phyloP scores from a whole-genome alignment of 2,113 vertebrate species.

The Coptodon bakossiorum region DNA sequence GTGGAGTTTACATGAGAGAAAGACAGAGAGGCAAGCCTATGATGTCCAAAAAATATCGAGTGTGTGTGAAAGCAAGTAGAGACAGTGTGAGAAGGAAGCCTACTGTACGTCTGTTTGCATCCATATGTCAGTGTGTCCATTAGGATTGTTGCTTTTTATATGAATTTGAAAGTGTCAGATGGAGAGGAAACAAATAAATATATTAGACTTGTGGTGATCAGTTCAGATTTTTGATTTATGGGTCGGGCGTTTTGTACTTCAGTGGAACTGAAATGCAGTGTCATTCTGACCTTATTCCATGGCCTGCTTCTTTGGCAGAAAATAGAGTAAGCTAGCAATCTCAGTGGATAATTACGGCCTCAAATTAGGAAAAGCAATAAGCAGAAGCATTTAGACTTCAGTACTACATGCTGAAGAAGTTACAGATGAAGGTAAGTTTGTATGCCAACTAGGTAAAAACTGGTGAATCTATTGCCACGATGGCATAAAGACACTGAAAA shows the following conservation, averaged over 20 bases:
- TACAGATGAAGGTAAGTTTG: background rate
- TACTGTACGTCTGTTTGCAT: background rate
- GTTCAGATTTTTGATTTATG: background rate
- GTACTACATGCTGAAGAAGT: background rate
- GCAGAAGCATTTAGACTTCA: background rate
- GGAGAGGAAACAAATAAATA: background rate
- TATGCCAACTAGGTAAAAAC: background rate
- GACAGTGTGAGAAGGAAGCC: background rate
- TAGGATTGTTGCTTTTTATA: background rate
- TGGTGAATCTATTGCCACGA: background rate
- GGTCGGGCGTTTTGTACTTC: background rate
- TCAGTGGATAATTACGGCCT: background rate
- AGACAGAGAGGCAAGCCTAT: background rate
- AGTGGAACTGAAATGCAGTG: background rate
- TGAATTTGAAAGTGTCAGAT: background rate
- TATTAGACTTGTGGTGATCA: background rate
- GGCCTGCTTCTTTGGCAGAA: background rate
- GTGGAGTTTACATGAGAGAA: conserved; percentile 4
- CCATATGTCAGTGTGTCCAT: background rate
- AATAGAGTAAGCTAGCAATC: background rate
- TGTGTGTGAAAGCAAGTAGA: background rate
- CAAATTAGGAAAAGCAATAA: background rate
- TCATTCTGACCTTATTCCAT: background rate
- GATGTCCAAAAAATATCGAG: background rate
- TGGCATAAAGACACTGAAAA: background rate